Base-by-base conservation (phyloP, 2,797 vertebrate species). In the Pogonophryne albipinna region DNA sequence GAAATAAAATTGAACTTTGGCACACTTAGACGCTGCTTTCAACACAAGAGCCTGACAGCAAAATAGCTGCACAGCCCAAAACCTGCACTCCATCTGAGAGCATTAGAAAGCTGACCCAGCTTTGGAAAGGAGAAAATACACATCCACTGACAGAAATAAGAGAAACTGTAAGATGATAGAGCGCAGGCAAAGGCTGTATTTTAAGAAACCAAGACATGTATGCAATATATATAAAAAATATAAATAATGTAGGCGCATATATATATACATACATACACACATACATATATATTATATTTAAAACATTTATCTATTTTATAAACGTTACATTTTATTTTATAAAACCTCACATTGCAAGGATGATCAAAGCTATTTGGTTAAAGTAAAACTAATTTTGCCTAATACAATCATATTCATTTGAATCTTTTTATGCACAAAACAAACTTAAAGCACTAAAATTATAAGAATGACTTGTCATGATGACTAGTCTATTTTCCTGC, bases 1-100 rank as follows among this genome's bases (percentile, higher is more conserved):
- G 97, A 96, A 97, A 96, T 94, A 96, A 98, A 96, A 97, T 96
- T 95, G 96, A 96, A 97, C 97, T 97, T 97, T 97, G 98, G 98
- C 97, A 98, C 96, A 97, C 96, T 97, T 95, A 92, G 93, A 95
- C 87, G 92, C 89, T 94, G 94, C 94, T 95, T 94, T 94, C 94
- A 94, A 93, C 94, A 95, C 95, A 93, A 93, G 92, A 94, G 93
- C 90, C 91, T 94, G 93, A 93, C 92, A 95, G 94, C 89, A 95
- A 95, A 95, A 94, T 93, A 94, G 93, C 93, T 94, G 90, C 91
- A 93, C 91, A 95, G 90, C 92, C 90, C 91, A 92, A 93, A 94
- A 94, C 90, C 92, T 93, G 94, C 92, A 92, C 92, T 92, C 86
- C 86, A 91, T 94, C 90, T 87, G 88, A 93, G 89, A 94, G 92